Evolutionary conservation across 1,140 invertebrate species (phyloP).

Genomic region (Diprion similis): DNA sequence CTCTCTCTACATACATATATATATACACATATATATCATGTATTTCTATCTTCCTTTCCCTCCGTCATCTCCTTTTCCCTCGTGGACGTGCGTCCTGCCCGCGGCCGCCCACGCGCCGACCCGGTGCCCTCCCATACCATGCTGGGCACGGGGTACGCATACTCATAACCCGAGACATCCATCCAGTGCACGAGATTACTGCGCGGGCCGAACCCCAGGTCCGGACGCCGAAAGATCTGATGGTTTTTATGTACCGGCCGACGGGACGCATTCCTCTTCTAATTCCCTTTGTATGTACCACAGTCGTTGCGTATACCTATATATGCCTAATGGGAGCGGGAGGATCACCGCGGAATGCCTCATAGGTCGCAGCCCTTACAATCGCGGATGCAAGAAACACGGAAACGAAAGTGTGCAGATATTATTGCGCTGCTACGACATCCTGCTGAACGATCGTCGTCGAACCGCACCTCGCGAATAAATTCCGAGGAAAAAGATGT

Average conservation of each 20-base stretch:
- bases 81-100: slow-evolving; percentile 60
- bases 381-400: no score
- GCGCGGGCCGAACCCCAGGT: background rate
- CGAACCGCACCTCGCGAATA: slow-evolving; percentile 8
- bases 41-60: slow-evolving; percentile 14
- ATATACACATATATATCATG: no score
- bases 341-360: no score
- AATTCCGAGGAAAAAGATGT: no score
- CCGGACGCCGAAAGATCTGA: background rate
- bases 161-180: slow-evolving; percentile 19
- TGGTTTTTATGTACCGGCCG: background rate
- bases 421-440: slow-evolving; percentile 18
- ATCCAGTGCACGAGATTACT: background rate
- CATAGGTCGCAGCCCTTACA: no score
- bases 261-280: background rate
- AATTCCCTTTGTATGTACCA: background rate
- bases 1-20: no score
- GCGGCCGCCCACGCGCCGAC: slow-evolving; percentile 63
- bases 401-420: no score
- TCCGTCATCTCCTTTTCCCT: slow-evolving; percentile 29
- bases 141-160: background rate
- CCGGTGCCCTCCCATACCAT: slow-evolving; percentile 44
- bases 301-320: no score
- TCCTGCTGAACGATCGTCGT: slow-evolving; percentile 39
- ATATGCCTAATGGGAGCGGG: no score